Conservation (phyloP, 2,888 invertebrate species). For the Leptinotarsa juncta region DNA sequence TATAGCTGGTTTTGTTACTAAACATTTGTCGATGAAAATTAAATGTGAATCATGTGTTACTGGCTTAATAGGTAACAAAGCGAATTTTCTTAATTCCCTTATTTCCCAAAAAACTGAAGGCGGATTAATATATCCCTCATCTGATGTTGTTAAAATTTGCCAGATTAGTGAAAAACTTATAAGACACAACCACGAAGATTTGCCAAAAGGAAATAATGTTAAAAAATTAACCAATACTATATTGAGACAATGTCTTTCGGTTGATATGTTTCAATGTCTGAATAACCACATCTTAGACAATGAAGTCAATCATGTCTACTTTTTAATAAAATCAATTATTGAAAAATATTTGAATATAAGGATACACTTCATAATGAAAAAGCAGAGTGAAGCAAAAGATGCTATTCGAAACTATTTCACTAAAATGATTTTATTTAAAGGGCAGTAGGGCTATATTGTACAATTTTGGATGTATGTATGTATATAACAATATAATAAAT, state of each 20-base stretch:
- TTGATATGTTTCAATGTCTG: background rate
- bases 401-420: no score
- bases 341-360: no score
- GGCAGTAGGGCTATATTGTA: no score
- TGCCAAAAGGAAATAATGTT: background rate
- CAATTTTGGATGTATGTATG: no score
- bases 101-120: background rate
- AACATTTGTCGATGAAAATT: background rate
- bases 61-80: background rate
- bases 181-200: slow-evolving; percentile 1
- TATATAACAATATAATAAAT: no score
- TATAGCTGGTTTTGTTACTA: background rate
- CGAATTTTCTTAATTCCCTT: background rate
- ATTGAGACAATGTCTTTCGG: slow-evolving; percentile 1
- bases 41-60: background rate
- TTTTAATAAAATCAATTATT: no score
- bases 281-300: no score
- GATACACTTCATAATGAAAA: no score
- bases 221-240: background rate
- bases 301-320: no score
- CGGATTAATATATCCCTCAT: background rate
- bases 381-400: no score
- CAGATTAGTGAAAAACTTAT: slow-evolving; percentile 1
- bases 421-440: no score
- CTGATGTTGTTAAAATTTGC: background rate